phyloP scores from a whole-genome alignment of 2,113 vertebrate species.

The Boulengeromyrus knoepffleri region DNA sequence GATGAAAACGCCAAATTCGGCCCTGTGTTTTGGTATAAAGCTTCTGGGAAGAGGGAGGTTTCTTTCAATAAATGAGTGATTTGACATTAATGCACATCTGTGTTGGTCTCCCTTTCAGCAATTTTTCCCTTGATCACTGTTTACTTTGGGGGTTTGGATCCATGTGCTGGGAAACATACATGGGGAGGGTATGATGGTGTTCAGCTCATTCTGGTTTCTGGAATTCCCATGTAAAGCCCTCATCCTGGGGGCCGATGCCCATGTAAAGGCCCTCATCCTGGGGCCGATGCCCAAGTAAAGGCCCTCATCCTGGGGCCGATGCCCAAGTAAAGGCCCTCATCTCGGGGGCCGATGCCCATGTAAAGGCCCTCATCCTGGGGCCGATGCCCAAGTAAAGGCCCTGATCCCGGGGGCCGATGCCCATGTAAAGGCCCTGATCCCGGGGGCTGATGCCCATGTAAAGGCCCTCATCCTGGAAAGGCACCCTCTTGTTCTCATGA shows the following conservation, averaged over 20 bases:
- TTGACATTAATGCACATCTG: neutral
- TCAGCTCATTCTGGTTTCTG: neutral
- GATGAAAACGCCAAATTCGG: neutral
- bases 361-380: neutral
- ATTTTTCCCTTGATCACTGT: neutral
- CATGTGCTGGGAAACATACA: neutral
- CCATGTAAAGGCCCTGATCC: neutral
- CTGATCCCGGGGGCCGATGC: neutral
- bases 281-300: neutral
- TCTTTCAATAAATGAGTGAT: neutral
- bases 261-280: neutral
- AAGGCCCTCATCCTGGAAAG: neutral
- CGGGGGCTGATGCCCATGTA: too few relatives aligned
- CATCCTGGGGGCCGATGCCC: neutral
- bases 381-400: too few relatives aligned
- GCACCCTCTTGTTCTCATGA: neutral
- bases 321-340: neutral
- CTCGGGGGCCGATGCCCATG: too few relatives aligned
- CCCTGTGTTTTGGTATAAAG: neutral
- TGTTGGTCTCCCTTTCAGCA: neutral
- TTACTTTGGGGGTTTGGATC: neutral
- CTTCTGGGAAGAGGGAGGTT: neutral
- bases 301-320: neutral
- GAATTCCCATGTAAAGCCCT: neutral
- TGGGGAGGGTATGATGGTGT: neutral